Evolutionary conservation across 2,113 vertebrate genomes (phyloP), one percentile per base, ranked within the genome.

Genomic region (Nothobranchius kuhntae): DNA sequence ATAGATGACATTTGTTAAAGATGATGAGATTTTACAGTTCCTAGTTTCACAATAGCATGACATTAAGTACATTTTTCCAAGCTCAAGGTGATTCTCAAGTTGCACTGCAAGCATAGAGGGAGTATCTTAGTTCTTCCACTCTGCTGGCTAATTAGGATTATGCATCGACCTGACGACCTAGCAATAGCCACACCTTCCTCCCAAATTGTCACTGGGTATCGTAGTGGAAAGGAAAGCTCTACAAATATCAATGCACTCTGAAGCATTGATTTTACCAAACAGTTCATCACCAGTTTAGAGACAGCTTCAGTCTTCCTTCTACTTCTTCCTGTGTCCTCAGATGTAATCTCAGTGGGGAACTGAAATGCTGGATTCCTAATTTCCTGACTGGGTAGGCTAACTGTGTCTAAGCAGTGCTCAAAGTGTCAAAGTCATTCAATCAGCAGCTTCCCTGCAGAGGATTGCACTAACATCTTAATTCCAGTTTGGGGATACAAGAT

Each of bases 291-390:
- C 15, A 47, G 40, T 73, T 74, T 36, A 69, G 10, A 55, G 36
- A 52, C 1, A 13, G 64, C 56, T 51, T 62, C 38, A 13, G 71
- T 72, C 57, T 44, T 10, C 69, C 35, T 21, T 38, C 17, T 13
- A 48, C 48, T 77, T 61, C 68, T 78, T 62, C 67, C 79, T 63
- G 45, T 38, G 42, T 78, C 54, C 45, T 76, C 52, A 75, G 79
- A 84, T 80, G 54, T 70, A 84, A 77, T 84, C 81, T 81, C 50
- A 3, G 61, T 44, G 67, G 69, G 61, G 56, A 60, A 68, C 75
- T 81, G 67, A 74, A 80, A 72, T 55, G 75, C 44, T 46, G 44
- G 67, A 75, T 57, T 70, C 72, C 64, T 77, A 71, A 79, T 85
- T 78, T 85, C 80, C 80, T 78, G 66, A 83, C 53, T 76, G 47